A percentile compares a stretch with the other conserved stretches of the same genome.
phyloP scores from a whole-genome alignment of 2,888 invertebrate species.

The Antitype chi region DNA sequence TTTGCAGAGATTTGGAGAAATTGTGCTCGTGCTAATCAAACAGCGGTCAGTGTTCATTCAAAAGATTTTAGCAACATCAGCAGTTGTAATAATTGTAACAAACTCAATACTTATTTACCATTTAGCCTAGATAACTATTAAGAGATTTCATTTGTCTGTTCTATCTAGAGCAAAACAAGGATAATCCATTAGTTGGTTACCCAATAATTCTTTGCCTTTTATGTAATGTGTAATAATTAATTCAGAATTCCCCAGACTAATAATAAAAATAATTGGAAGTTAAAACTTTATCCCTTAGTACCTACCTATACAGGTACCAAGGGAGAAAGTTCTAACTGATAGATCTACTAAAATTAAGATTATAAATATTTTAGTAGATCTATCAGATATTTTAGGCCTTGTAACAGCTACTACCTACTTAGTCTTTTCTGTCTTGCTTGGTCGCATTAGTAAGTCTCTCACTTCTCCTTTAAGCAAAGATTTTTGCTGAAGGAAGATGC shows the following conservation, averaged over 20 bases:
- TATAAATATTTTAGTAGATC: conserved; percentile 9
- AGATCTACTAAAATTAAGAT: too few species aligned
- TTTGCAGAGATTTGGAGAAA: neutral
- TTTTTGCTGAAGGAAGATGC: too few species aligned
- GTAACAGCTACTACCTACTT: neutral
- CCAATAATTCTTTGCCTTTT: conserved; percentile 9
- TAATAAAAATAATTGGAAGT: conserved; percentile 21
- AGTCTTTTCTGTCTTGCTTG: neutral
- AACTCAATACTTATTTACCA: neutral
- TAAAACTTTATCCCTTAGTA: neutral
- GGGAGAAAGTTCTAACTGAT: too few species aligned
- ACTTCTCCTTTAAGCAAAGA: too few species aligned
- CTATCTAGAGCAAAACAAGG: neutral
- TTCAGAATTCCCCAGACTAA: conserved; percentile 7
- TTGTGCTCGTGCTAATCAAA: neutral
- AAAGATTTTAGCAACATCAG: too few species aligned
- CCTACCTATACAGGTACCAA: too few species aligned
- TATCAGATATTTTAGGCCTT: neutral
- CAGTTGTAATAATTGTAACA: neutral
- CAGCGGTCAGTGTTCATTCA: neutral
- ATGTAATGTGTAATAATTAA: neutral
- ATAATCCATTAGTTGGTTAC: conserved; percentile 38
- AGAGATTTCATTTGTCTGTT: conserved; percentile 4
- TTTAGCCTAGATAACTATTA: neutral
- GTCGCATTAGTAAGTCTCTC: neutral